Evolutionary conservation across 2,888 invertebrate genomes (phyloP).

Genomic region (Plebejus argus): DNA sequence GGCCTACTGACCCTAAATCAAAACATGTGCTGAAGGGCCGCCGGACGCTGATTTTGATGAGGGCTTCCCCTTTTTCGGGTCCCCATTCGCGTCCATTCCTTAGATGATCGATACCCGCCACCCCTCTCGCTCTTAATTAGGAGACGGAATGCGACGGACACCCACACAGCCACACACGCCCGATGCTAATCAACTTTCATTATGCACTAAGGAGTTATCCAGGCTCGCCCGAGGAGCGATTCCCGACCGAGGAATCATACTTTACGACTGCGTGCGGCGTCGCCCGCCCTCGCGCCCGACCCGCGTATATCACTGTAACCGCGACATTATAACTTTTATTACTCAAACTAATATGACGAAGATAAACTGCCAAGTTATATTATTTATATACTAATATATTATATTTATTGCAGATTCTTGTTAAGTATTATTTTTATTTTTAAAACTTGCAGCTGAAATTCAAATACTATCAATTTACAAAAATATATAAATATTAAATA

Average conservation of each 20-base stretch:
- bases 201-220: slow-evolving; percentile 81
- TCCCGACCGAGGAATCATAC: slow-evolving; percentile 79
- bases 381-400: not conserved
- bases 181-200: slow-evolving; percentile 82
- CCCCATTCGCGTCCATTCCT: slow-evolving; percentile 80
- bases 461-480: too few species aligned
- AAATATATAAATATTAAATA: too few species aligned
- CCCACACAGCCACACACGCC: slow-evolving; percentile 81
- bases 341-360: not conserved
- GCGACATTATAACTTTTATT: not conserved
- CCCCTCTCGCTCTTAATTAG: slow-evolving; percentile 89
- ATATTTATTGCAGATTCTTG: not conserved
- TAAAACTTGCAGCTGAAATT: too few species aligned
- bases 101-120: slow-evolving; percentile 77
- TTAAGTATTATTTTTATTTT: not conserved
- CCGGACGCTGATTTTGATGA: slow-evolving; percentile 76
- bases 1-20: slow-evolving; percentile 80
- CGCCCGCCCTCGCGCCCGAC: slow-evolving; percentile 59
- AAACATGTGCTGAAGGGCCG: slow-evolving; percentile 78
- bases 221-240: slow-evolving; percentile 80
- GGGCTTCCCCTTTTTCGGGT: slow-evolving; percentile 78
- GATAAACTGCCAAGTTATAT: not conserved
- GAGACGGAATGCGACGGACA: slow-evolving; percentile 92
- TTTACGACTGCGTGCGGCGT: slow-evolving; percentile 70
- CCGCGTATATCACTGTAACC: slow-evolving; percentile 66